Conservation (phyloP, 2,888 invertebrate genomes). For the Gnatocerus cornutus region DNA sequence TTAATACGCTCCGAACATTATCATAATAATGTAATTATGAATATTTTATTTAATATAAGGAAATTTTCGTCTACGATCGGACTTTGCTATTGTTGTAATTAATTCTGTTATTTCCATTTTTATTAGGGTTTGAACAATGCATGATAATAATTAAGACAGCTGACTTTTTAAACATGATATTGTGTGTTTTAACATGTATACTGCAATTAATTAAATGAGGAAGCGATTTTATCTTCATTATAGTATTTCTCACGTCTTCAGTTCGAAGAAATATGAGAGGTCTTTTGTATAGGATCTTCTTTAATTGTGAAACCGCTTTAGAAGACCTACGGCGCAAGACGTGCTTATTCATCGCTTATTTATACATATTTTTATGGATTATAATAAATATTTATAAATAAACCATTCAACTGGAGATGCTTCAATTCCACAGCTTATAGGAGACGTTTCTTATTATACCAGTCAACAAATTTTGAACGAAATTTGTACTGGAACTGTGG, state of each 20-base stretch:
- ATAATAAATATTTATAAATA: slow-evolving; percentile 7
- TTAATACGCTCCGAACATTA: slow-evolving; percentile 38
- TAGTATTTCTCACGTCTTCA: slow-evolving; percentile 36
- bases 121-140: slow-evolving; percentile 33
- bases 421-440: no score
- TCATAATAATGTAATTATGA: slow-evolving; percentile 43
- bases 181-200: slow-evolving; percentile 24
- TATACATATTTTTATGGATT: background rate
- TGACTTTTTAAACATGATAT: slow-evolving; percentile 28
- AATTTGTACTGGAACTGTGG: no score
- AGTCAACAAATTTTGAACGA: no score
- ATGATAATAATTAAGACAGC: slow-evolving; percentile 36
- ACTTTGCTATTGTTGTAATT: slow-evolving; percentile 41
- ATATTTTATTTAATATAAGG: slow-evolving; percentile 23
- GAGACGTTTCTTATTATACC: no score
- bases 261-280: slow-evolving; percentile 27
- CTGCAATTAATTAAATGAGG: slow-evolving; percentile 34
- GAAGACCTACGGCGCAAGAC: slow-evolving; percentile 13
- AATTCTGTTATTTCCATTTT: slow-evolving; percentile 42
- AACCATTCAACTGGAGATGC: background rate
- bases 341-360: slow-evolving; percentile 21
- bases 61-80: slow-evolving; percentile 20
- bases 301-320: slow-evolving; percentile 16
- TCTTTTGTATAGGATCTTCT: slow-evolving; percentile 29
- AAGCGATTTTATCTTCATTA: slow-evolving; percentile 35